Evolutionary conservation across 2,113 vertebrate species (phyloP), one percentile per base, ranked within the genome.

Genomic region (Romanogobio albipinnatus): DNA sequence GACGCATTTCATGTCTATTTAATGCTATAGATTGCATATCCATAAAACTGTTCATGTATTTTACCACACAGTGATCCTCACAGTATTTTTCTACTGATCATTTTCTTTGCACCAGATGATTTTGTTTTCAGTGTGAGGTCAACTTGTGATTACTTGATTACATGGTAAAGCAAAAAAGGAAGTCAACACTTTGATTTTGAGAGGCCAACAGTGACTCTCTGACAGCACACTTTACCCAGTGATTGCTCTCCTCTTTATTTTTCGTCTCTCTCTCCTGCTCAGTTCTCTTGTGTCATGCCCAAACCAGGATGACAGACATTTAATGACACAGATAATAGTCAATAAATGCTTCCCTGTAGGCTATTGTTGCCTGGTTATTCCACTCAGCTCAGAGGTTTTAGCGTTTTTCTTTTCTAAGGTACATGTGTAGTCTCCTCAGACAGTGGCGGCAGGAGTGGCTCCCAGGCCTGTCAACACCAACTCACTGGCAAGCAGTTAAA

Each of bases 391-490:
- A 61, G 56, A 26, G 22, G 22, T 43, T 53, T 56, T 10, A 68
- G 7, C 9, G 36, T 11, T 74, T 81, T 62, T 85, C 71, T 64
- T 76, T 59, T 26, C 79, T 76, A 49, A 82, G 26, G 56, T 62
- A 24, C 68, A 33, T 70, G 62, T 15, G 29, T 45, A 36, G 26
- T 29, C 15, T 62, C 9, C 24, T 84, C 70, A 73, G 53, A 85
- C 62, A 82, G 53, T 24, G 39, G 73, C 49, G 84, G 84, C 22
- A 74, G 85, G 87, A 43, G 87, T 77, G 39, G 76, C 85, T 83
- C 85, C 24, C 53, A 43, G 26, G 53, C 36, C 75, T 87, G 76
- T 85, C 84, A 80, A 29, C 75, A 81, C 81, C 39, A 22, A 64
- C 64, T 86, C 47, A 75, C 26, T 76, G 73, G 71, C 77, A 81